These are phyloP conservation scores for Rhingia campestris DNA, from an alignment of 2,888 invertebrate species.

Conservation along the genomic window DNA sequence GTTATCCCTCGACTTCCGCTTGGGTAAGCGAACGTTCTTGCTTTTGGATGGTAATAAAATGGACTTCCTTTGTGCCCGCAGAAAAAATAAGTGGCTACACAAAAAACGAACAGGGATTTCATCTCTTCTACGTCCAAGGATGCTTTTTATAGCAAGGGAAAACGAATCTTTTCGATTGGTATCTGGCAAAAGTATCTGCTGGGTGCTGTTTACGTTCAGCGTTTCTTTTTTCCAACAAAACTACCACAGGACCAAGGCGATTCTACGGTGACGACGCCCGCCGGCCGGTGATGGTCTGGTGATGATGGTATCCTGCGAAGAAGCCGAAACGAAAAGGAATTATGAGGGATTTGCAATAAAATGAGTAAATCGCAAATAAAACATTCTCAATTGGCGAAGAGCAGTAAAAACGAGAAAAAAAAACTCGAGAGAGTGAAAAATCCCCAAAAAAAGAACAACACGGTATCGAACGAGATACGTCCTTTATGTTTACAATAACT, in stretches of 20 bases:
- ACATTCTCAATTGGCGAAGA: slow-evolving; percentile 60
- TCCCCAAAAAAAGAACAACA: slow-evolving; percentile 27
- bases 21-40: slow-evolving; percentile 40
- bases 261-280: no score
- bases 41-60: slow-evolving; percentile 55
- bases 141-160: slow-evolving; percentile 34
- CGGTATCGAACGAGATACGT: slow-evolving; percentile 37
- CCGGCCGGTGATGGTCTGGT: background rate
- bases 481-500: slow-evolving; percentile 57
- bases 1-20: slow-evolving; percentile 11
- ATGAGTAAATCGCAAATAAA: slow-evolving; percentile 68
- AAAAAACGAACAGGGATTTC: slow-evolving; percentile 8
- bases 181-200: slow-evolving; percentile 34
- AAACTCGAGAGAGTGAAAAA: background rate
- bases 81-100: slow-evolving; percentile 46
- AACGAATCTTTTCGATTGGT: slow-evolving; percentile 53
- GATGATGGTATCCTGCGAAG: background rate
- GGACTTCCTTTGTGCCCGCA: slow-evolving; percentile 49
- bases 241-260: background rate
- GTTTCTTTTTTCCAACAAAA: slow-evolving; percentile 31
- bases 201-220: slow-evolving; percentile 56
- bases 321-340: slow-evolving; percentile 52
- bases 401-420: slow-evolving; percentile 33
- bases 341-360: slow-evolving; percentile 70
- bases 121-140: slow-evolving; percentile 27